Percentiles rank a stretch among this genome's conserved stretches.
Conservation (phyloP, 2,888 invertebrate genomes). For the Dryadula phaetusa region DNA sequence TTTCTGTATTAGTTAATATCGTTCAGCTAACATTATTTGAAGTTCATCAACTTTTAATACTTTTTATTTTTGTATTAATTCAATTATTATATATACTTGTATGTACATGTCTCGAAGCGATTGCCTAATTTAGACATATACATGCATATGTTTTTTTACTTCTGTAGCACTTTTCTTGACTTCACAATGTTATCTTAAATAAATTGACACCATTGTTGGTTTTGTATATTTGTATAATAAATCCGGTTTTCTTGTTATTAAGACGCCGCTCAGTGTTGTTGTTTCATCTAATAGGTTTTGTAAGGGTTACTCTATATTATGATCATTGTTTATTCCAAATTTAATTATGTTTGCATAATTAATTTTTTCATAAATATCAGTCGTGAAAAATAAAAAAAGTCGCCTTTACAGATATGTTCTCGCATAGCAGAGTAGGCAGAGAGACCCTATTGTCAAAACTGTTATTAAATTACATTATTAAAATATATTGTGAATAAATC, state of each 20-base stretch:
- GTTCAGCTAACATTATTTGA: neutral
- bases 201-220: conserved; percentile 57
- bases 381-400: too few species aligned
- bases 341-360: conserved; percentile 20
- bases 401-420: too few species aligned
- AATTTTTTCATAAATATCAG: neutral
- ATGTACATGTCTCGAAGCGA: too few species aligned
- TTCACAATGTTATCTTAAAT: neutral
- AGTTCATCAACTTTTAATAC: neutral
- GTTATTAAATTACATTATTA: too few species aligned
- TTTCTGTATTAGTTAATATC: neutral
- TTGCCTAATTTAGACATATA: too few species aligned
- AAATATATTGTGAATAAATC: too few species aligned
- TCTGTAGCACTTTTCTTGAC: too few species aligned
- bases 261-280: conserved; percentile 68
- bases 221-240: conserved; percentile 81
- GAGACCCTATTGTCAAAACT: too few species aligned
- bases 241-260: conserved; percentile 73
- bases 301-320: conserved; percentile 51
- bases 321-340: conserved; percentile 8
- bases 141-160: too few species aligned
- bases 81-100: neutral
- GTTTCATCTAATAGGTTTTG: conserved; percentile 62
- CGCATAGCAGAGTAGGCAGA: too few species aligned
- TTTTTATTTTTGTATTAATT: neutral